Evolutionary conservation across 2,797 vertebrate species (phyloP).

Genomic region (Enteromius fasciolatus): DNA sequence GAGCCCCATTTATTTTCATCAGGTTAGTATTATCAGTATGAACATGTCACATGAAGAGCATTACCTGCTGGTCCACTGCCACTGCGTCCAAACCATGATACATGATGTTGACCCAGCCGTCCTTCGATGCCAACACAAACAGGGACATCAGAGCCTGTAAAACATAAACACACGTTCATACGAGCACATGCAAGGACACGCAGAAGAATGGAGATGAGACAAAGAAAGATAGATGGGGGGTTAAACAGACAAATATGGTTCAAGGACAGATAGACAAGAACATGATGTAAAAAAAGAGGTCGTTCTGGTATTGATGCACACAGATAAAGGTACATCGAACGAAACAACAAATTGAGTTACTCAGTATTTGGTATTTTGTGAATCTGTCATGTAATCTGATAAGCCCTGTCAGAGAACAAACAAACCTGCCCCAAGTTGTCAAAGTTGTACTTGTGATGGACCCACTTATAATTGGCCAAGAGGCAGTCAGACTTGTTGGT

Average conservation of each 20-base stretch:
- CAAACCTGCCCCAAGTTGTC: conserved; percentile 96
- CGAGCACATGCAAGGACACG: conserved; percentile 23
- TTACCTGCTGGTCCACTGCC: conserved; percentile 95
- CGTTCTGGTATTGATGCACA: not conserved
- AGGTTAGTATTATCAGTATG: not conserved
- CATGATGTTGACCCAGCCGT: conserved; percentile 99
- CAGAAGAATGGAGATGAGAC: not conserved
- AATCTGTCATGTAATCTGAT: conserved; percentile 8
- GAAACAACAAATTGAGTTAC: not conserved
- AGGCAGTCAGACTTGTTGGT: conserved; percentile 95
- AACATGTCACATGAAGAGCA: not conserved
- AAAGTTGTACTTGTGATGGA: conserved; percentile 98
- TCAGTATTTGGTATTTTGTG: not conserved
- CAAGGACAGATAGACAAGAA: not conserved
- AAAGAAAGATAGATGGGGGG: not conserved
- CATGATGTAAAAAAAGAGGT: not conserved
- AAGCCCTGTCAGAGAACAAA: conserved; percentile 20
- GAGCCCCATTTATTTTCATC: not conserved
- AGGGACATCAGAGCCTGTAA: conserved; percentile 95
- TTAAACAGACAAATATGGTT: not conserved
- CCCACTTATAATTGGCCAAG: conserved; percentile 94
- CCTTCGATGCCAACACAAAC: conserved; percentile 96
- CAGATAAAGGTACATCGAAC: not conserved
- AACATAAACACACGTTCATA: conserved; percentile 34
- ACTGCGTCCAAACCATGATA: conserved; percentile 96